Percentiles rank a stretch among this genome's conserved stretches.
phyloP scores from a whole-genome alignment of 2,888 invertebrate species.

The Lithosia quadra region DNA sequence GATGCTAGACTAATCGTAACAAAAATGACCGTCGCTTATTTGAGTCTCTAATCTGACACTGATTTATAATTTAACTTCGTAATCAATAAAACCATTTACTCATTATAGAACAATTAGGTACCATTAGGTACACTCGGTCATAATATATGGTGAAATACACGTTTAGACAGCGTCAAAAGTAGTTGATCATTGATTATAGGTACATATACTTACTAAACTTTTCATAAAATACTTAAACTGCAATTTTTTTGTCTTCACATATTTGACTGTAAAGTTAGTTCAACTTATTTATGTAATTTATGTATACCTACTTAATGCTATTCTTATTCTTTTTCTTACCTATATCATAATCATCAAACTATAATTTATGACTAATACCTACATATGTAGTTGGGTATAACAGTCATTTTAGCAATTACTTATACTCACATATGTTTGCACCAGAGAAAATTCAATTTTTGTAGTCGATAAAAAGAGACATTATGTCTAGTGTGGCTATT shows the following conservation, averaged over 20 bases:
- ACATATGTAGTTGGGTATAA: no score
- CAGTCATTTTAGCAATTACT: no score
- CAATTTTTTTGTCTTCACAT: no score
- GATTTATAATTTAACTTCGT: neutral
- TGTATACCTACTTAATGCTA: no score
- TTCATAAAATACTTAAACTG: no score
- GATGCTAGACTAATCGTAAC: neutral
- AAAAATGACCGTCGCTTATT: neutral
- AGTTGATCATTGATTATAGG: no score
- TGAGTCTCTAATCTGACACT: slow-evolving; percentile 4
- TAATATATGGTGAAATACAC: neutral
- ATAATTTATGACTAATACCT: no score
- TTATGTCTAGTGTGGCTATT: neutral
- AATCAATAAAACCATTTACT: neutral
- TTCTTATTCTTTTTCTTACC: no score
- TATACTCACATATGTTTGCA: neutral
- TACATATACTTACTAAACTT: no score
- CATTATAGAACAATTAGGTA: neutral
- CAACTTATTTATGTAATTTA: no score
- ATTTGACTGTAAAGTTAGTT: no score
- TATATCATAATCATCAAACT: no score
- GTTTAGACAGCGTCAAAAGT: neutral
- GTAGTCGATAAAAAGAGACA: neutral
- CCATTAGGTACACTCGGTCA: neutral
- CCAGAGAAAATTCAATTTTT: neutral